phyloP scores from a whole-genome alignment of 1,140 invertebrate genomes.

The Caenorhabditis elegans region DNA sequence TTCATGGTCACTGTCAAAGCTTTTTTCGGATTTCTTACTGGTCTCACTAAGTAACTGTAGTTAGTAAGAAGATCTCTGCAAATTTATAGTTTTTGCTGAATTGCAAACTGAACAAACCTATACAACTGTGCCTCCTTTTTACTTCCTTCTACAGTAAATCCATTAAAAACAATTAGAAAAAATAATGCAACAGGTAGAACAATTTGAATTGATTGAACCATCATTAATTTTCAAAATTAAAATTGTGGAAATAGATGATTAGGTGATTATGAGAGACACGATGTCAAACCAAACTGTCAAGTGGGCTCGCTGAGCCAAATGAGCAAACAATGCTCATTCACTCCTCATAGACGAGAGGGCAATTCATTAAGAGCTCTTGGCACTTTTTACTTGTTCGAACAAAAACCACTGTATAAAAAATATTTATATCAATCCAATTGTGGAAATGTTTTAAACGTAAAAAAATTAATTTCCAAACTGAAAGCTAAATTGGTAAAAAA shows the following conservation, averaged over 20 bases:
- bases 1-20: conserved; percentile 20
- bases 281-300: conserved; percentile 26
- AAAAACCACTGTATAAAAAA: too few relatives aligned
- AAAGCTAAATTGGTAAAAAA: too few relatives aligned
- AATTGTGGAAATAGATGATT: background rate
- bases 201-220: background rate
- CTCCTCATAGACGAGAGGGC: background rate
- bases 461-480: too few relatives aligned
- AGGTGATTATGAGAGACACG: background rate
- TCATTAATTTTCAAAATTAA: background rate
- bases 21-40: conserved; percentile 17
- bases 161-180: background rate
- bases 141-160: conserved; percentile 4
- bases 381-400: background rate
- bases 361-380: background rate
- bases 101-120: background rate
- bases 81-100: background rate
- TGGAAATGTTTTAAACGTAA: too few relatives aligned
- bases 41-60: conserved; percentile 20
- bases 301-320: background rate
- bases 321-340: conserved; percentile 22
- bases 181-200: background rate
- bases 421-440: too few relatives aligned
- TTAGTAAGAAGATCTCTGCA: conserved; percentile 14
- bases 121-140: conserved; percentile 21